phyloP scores from a whole-genome alignment of 1,140 invertebrate species.

The Micrasema longulum region DNA sequence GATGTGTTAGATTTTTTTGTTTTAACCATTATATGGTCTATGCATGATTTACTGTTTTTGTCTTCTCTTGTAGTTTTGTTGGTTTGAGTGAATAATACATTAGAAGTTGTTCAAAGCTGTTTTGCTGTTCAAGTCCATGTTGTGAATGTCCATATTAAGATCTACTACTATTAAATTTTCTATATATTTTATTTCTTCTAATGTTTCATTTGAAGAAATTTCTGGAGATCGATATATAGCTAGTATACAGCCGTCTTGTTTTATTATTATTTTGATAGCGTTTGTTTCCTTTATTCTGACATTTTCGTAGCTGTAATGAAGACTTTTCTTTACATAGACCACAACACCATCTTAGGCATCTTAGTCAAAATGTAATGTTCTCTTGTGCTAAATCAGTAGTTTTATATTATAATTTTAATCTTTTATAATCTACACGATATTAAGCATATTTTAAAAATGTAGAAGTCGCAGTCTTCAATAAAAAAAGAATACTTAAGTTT shows the following conservation, averaged over 20 bases:
- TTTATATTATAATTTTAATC: too few relatives aligned
- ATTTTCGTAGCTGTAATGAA: background rate
- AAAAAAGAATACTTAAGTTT: too few relatives aligned
- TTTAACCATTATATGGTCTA: background rate
- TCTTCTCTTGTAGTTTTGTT: background rate
- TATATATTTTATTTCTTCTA: background rate
- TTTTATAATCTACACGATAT: too few relatives aligned
- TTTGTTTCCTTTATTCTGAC: too few relatives aligned
- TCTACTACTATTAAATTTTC: background rate
- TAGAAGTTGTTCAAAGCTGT: background rate
- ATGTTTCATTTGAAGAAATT: background rate
- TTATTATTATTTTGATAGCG: too few relatives aligned
- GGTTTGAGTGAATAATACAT: background rate
- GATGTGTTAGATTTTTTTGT: background rate
- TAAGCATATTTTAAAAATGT: too few relatives aligned
- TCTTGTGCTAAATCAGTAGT: too few relatives aligned
- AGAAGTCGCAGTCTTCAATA: too few relatives aligned
- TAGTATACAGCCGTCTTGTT: too few relatives aligned
- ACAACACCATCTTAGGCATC: too few relatives aligned
- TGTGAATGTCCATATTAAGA: conserved; percentile 3
- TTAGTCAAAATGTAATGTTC: too few relatives aligned
- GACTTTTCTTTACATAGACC: background rate
- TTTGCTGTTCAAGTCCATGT: background rate
- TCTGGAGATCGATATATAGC: background rate
- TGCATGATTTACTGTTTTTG: background rate